Evolutionary conservation across 2,888 invertebrate genomes (phyloP).

Genomic region (Agrotis segetum): DNA sequence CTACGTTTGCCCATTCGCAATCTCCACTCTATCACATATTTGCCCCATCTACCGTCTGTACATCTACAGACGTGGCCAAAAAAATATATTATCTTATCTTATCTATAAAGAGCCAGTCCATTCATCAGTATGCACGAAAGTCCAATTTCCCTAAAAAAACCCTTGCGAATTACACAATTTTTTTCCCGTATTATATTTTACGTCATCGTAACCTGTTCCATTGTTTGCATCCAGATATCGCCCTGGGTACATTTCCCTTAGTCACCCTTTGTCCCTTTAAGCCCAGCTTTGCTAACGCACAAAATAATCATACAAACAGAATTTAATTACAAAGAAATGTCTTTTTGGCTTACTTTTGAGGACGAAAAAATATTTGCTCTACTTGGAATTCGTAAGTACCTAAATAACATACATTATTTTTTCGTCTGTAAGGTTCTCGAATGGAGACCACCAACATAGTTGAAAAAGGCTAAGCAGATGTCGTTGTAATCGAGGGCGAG

Average conservation of each 20-base stretch:
- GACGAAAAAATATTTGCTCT: background rate
- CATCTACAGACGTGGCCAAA: too few species aligned
- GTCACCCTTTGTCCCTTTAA: constrained; percentile 28
- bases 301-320: constrained; percentile 32
- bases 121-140: too few species aligned
- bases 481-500: background rate
- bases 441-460: too few species aligned
- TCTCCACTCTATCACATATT: too few species aligned
- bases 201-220: background rate
- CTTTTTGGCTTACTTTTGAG: constrained; percentile 12
- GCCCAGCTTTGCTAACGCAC: constrained; percentile 14
- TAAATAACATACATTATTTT: background rate
- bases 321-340: constrained; percentile 31
- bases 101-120: background rate
- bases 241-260: background rate
- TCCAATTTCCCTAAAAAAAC: background rate
- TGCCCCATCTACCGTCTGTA: too few species aligned
- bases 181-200: constrained; percentile 4
- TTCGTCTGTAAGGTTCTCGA: too few species aligned
- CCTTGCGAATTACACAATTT: background rate
- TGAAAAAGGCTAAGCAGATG: too few species aligned
- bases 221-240: constrained; percentile 35
- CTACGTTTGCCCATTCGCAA: too few species aligned
- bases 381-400: background rate
- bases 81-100: too few species aligned